phyloP scores from a whole-genome alignment of 2,113 vertebrate species.

The Pteronura brasiliensis region DNA sequence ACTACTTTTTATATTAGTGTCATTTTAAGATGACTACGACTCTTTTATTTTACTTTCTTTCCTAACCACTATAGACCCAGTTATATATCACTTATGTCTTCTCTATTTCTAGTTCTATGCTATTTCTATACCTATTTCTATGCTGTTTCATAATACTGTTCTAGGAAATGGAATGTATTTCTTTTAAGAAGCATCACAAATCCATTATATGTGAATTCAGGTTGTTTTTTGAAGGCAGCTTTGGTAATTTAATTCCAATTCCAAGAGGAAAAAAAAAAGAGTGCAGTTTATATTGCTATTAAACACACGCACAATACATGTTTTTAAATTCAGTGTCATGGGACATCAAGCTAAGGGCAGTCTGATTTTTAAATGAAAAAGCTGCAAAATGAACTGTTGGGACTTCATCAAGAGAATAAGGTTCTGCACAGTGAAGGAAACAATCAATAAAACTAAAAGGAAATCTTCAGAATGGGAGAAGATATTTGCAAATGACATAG shows the following conservation, averaged over 20 bases:
- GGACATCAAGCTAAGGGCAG: neutral
- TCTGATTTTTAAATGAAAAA: conserved; percentile 32
- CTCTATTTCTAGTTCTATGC: neutral
- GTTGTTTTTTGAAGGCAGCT: neutral
- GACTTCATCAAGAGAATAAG: neutral
- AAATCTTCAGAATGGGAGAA: neutral
- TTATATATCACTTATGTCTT: neutral
- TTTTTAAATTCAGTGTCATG: neutral
- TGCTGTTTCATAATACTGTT: neutral
- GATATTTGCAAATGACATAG: neutral
- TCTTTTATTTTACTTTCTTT: neutral
- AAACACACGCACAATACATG: neutral
- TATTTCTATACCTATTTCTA: neutral
- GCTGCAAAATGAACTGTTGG: neutral
- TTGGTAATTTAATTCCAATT: neutral
- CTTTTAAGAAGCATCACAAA: neutral
- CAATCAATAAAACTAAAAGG: neutral
- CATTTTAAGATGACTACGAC: neutral
- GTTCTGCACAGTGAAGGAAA: neutral
- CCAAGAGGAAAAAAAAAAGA: neutral
- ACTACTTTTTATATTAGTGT: neutral
- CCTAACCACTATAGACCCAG: neutral
- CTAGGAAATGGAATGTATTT: neutral
- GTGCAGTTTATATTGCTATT: neutral
- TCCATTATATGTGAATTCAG: neutral